Base-by-base conservation (phyloP, 2,888 invertebrate genomes). In the Agrilus cyanescens region DNA sequence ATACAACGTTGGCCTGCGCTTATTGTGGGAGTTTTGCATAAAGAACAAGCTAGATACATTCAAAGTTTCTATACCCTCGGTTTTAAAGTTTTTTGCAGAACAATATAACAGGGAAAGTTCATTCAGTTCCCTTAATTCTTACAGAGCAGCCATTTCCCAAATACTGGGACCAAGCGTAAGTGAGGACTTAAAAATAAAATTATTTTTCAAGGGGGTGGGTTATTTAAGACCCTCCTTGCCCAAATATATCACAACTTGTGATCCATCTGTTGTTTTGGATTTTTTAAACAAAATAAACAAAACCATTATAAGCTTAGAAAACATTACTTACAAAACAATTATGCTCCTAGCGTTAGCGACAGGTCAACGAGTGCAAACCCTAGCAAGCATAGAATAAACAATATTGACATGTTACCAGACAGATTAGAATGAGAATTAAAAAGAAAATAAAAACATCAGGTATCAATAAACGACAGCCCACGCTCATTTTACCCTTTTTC, bases 291-390 rank as follows among this genome's bases (percentile, higher is more conserved):
- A 29, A 2, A 32, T 31, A 13, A 38, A 34, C 6, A 20, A 34
- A 10, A 12, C 2, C 15, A 12, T 34, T 2, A 12, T 36, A 7
- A 29, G n/a, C 7, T 8, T 43, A 15, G 16, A 39, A 36, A 3
- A 39, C 2, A n/a, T 33, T 10, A 34, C 39, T 6, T 25, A 12
- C 13, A 43, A 43, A 35, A n/a, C 34, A 10, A 36, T 31, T 8
- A 43, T 39, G 4, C n/a, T 39, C 7, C 20, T 43, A 35, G 43
- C 39, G 1, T 18, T 43, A 29, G 29, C 32, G 4, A 43, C 43
- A 20, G 43, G 13, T 4, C 43, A 44, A 12, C 16, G 36, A 12
- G 35, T 43, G 4, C 43, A 43, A 30, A 43, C 43, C 1, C 2
- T 40, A 6, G 12, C 34, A n/a, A 10, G 15, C n/a, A 43, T 43